Evolutionary conservation across 1,140 invertebrate genomes (phyloP).

Genomic region (Aphelenchoides besseyi): DNA sequence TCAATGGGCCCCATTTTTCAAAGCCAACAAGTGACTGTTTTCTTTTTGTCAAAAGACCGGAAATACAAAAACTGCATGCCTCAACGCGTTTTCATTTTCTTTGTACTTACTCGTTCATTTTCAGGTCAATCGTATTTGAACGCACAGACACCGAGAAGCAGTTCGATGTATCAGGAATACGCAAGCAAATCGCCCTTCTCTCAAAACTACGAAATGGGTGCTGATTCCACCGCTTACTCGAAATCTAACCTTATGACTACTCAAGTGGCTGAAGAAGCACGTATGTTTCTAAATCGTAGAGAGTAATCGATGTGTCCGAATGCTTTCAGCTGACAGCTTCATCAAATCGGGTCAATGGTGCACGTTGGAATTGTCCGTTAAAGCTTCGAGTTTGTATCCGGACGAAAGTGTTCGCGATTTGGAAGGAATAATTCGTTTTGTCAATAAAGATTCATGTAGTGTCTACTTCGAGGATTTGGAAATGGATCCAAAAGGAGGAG

Average conservation of each 20-base stretch:
- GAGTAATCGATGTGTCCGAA: background rate
- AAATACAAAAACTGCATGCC: background rate
- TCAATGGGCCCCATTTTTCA: constrained; percentile 53
- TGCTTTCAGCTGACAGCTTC: constrained; percentile 40
- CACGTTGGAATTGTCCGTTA: constrained; percentile 81
- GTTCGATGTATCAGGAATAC: background rate
- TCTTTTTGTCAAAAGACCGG: constrained; percentile 12
- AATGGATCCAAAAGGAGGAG: constrained; percentile 75
- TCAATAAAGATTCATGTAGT: constrained; percentile 77
- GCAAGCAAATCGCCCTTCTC: background rate
- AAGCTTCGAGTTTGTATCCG: constrained; percentile 77
- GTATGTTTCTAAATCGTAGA: constrained; percentile 14
- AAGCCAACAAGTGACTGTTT: constrained; percentile 76
- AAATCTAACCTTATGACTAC: constrained; percentile 20
- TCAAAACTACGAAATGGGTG: background rate
- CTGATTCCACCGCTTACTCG: constrained; percentile 12
- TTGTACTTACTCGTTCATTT: constrained; percentile 66
- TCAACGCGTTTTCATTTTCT: constrained; percentile 12
- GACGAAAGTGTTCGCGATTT: constrained; percentile 80
- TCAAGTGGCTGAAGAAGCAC: background rate
- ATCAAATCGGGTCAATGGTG: constrained; percentile 74
- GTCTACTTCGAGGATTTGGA: constrained; percentile 80
- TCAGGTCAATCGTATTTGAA: constrained; percentile 16
- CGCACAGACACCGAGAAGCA: background rate
- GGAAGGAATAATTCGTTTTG: constrained; percentile 71